A percentile compares a stretch with the other conserved stretches of the same genome.
These are phyloP conservation scores for Leucozona laternaria DNA, from an alignment of 2,888 invertebrate genomes.

Conservation along the genomic window DNA sequence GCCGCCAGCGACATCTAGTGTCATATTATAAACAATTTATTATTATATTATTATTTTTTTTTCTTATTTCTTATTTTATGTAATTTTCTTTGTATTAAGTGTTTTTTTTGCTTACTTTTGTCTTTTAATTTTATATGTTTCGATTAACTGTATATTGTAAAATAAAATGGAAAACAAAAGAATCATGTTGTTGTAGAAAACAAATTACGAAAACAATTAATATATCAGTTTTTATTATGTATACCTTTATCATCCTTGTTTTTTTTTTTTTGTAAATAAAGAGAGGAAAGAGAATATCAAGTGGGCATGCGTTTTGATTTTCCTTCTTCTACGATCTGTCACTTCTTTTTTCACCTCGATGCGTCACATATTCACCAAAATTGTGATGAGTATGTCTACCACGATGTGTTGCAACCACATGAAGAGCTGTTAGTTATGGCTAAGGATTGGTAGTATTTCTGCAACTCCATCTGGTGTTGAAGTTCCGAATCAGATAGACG, in stretches of 20 bases:
- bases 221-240: slow-evolving; percentile 63
- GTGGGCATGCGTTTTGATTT: background rate
- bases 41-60: slow-evolving; percentile 24
- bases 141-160: slow-evolving; percentile 52
- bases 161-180: slow-evolving; percentile 6
- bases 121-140: slow-evolving; percentile 8
- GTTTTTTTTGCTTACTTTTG: slow-evolving; percentile 39
- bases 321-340: background rate
- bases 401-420: slow-evolving; percentile 54
- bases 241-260: slow-evolving; percentile 60
- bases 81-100: slow-evolving; percentile 60
- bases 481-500: slow-evolving; percentile 8
- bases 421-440: slow-evolving; percentile 43
- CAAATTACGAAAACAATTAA: slow-evolving; percentile 41
- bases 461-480: slow-evolving; percentile 51
- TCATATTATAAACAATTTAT: slow-evolving; percentile 60
- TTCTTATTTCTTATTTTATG: slow-evolving; percentile 39
- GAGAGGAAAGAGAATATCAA: slow-evolving; percentile 59
- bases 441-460: slow-evolving; percentile 46
- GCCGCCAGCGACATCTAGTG: slow-evolving; percentile 67
- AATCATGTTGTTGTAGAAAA: slow-evolving; percentile 18
- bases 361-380: background rate
- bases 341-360: background rate
- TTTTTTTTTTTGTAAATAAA: slow-evolving; percentile 72
- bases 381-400: slow-evolving; percentile 14